Base-by-base conservation (phyloP, 2,888 invertebrate genomes). In the Mythimna vitellina region DNA sequence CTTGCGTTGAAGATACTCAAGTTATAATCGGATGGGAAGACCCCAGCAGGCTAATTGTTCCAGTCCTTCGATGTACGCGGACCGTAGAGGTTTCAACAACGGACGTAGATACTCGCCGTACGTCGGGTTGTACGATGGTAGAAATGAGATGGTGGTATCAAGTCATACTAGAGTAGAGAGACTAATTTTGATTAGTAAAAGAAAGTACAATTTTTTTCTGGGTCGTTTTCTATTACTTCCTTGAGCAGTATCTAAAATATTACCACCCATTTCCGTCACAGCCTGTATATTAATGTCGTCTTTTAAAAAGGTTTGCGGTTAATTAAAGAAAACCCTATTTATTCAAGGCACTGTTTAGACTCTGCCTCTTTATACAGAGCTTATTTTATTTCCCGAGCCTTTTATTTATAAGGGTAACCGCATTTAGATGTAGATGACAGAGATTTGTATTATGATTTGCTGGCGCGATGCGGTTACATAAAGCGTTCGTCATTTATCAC, bases 391-490 rank as follows among this genome's bases (percentile, higher is more conserved):
- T 38, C 12, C 29, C 14, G 20, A 61, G 38, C 20, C 32, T 14
- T 67, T 71, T 77, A 70, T 67, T 71, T 77, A 71, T 62, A 65
- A 62, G 67, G 64, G 66, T 46, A 67, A 60, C 46, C 60, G 57
- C 70, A 63, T 70, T 76, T 70, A 70, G 58, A 76, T 76, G 70
- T 76, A 76, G 58, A 78, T 81, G 70, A 57, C 65, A 60, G 42
- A 70, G 42, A 67, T 70, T 81, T 65, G 61, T 70, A 38, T 74
- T 70, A 67, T 57, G 63, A 64, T 78, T 70, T 64, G 42, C 68
- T 35, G 54, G 22, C 69, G 49, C 42, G 78, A 54, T 56, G 53
- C 20, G 35, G n/a, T 62, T 57, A 35, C n/a, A 32, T 53, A 70
- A 63, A 69, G 22, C 17, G 12, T 49, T 54, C 20, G n/a, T 38